phyloP scores from a whole-genome alignment of 2,113 vertebrate species.

The Dasyurus viverrinus region DNA sequence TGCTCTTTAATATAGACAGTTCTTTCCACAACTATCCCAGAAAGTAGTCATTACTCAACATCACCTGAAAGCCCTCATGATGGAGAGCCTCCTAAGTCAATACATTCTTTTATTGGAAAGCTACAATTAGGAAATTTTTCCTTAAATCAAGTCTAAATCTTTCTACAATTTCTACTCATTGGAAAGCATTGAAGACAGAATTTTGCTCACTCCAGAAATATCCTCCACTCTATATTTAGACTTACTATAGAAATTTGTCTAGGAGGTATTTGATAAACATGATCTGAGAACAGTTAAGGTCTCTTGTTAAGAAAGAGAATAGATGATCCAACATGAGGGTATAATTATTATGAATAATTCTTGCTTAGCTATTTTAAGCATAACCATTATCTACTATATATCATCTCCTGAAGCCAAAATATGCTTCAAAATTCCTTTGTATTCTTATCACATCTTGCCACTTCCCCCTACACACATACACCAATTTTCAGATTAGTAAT shows the following conservation, averaged over 20 bases:
- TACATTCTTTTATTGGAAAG: neutral
- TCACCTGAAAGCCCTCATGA: neutral
- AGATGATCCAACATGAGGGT: neutral
- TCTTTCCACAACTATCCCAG: neutral
- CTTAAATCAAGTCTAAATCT: neutral
- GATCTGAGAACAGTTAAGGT: neutral
- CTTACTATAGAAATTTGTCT: neutral
- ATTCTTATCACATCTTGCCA: neutral
- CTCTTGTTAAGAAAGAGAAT: neutral
- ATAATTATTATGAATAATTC: neutral
- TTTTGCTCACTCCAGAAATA: neutral
- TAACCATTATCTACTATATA: neutral
- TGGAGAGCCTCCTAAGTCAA: neutral
- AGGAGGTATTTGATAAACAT: neutral
- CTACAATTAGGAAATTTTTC: neutral
- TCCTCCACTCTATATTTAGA: neutral
- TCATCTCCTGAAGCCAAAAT: neutral
- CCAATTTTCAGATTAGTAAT: neutral
- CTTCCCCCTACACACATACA: neutral
- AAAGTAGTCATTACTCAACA: neutral
- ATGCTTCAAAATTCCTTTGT: neutral
- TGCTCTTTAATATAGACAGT: too few relatives aligned
- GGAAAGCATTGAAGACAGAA: neutral
- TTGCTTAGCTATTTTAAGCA: neutral
- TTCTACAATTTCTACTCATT: neutral